phyloP scores from a whole-genome alignment of 2,888 invertebrate species.

The Tuta absoluta region DNA sequence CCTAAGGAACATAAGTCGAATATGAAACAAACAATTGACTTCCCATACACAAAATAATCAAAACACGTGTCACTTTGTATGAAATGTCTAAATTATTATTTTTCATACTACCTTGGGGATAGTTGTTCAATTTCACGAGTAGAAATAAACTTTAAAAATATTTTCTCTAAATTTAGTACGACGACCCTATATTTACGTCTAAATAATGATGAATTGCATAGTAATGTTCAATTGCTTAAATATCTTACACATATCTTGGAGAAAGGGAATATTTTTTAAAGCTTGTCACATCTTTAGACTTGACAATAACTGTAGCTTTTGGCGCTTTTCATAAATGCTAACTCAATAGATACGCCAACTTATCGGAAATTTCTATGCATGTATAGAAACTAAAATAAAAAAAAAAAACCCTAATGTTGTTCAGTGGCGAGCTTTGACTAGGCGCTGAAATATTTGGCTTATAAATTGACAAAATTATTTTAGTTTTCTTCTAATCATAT shows the following conservation, averaged over 20 bases:
- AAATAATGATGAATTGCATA: too few species aligned
- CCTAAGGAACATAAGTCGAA: too few species aligned
- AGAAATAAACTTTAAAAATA: too few species aligned
- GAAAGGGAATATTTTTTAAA: neutral
- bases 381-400: neutral
- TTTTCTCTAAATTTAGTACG: too few species aligned
- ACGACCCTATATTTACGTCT: too few species aligned
- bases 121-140: too few species aligned
- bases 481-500: neutral
- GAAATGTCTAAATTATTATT: too few species aligned
- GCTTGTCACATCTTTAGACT: neutral
- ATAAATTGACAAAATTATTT: neutral
- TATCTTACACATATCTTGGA: neutral
- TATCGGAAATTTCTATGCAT: neutral
- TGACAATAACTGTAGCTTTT: too few species aligned
- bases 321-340: neutral
- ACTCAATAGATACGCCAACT: neutral
- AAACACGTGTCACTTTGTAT: too few species aligned
- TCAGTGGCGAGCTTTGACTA: neutral
- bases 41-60: too few species aligned
- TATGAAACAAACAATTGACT: too few species aligned
- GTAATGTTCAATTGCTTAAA: neutral
- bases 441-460: neutral
- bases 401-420: neutral
- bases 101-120: too few species aligned